Base-by-base conservation (phyloP, 2,113 vertebrate species). In the Emydocephalus ijimae region DNA sequence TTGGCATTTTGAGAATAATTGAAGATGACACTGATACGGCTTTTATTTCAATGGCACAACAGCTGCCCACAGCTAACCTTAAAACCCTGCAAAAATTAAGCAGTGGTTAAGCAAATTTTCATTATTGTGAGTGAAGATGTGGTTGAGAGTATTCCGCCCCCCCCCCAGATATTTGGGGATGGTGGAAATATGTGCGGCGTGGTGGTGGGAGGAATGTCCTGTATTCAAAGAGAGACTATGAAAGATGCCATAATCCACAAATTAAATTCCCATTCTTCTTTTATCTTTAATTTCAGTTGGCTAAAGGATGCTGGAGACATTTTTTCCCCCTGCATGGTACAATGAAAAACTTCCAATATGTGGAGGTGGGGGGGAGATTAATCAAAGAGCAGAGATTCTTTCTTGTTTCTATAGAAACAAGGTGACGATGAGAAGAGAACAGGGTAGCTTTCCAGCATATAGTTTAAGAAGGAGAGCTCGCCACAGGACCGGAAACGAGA, bases 371-470 rank as follows among this genome's bases (percentile, higher is more conserved):
- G 24, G 20, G 89, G 90, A 96, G 97, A 95, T 96, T 97, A 97
- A 96, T 95, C 97, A 94, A 96, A 97, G 96, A 97, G 95, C 96
- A 97, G 93, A 96, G 95, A 97, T 98, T 96, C 95, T 96, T 97
- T 96, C 96, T 97, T 97, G 97, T 98, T 98, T 98, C 97, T 97
- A 97, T 98, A 98, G 97, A 98, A 98, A 98, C 97, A 95, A 48
- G 95, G 87, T 96, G 97, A 95, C 57, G 92, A 96, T 98, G 95
- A 95, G 96, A 95, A 97, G 92, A 95, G 97, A 96, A 90, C 95
- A 97, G 94, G 93, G 95, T 96, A 96, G 96, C 96, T 98, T 97
- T 97, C 96, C 97, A 97, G 96, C 96, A 93, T 92, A 93, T 94
- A 87, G 92, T 96, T 96, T 95, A 96, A 95, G 90, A 93, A 97